These are phyloP conservation scores for Lepidocyrtinus sp. DNA, from an alignment of 2,888 invertebrate species.

Conservation along the genomic window DNA sequence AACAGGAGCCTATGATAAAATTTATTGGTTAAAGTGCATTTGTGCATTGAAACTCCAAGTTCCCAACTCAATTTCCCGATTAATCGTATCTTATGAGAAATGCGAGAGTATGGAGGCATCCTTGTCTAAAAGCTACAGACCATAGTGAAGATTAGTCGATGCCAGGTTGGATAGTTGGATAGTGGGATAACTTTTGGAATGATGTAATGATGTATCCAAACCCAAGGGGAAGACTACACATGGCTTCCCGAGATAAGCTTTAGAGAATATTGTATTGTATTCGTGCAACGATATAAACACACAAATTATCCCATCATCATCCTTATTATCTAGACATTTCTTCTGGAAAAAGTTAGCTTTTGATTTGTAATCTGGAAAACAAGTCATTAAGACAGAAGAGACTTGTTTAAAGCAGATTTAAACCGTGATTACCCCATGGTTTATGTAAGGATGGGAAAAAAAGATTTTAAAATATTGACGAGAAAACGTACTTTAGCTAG, in stretches of 20 bases:
- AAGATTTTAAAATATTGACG: not conserved
- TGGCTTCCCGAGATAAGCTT: not conserved
- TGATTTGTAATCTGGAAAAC: conserved; percentile 54
- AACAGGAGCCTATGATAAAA: not conserved
- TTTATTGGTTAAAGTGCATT: not conserved
- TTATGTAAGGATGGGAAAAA: not conserved
- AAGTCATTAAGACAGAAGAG: conserved; percentile 55
- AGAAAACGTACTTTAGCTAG: no score
- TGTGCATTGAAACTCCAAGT: not conserved
- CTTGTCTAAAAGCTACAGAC: not conserved
- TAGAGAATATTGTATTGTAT: not conserved
- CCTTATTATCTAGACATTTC: conserved; percentile 34
- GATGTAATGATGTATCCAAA: not conserved
- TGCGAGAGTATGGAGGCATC: not conserved
- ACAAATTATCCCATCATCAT: conserved; percentile 45
- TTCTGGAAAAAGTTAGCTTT: conserved; percentile 41
- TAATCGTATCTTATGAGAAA: not conserved
- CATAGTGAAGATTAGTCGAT: not conserved
- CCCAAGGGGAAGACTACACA: not conserved
- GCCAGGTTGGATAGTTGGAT: not conserved
- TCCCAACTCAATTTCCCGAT: not conserved
- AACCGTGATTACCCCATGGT: not conserved
- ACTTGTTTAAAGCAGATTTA: conserved; percentile 56
- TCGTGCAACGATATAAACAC: not conserved
- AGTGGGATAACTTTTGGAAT: no score